Conservation (phyloP, 37 sponge, comb jelly and placozoan species). For the Hormiphora californensis region DNA sequence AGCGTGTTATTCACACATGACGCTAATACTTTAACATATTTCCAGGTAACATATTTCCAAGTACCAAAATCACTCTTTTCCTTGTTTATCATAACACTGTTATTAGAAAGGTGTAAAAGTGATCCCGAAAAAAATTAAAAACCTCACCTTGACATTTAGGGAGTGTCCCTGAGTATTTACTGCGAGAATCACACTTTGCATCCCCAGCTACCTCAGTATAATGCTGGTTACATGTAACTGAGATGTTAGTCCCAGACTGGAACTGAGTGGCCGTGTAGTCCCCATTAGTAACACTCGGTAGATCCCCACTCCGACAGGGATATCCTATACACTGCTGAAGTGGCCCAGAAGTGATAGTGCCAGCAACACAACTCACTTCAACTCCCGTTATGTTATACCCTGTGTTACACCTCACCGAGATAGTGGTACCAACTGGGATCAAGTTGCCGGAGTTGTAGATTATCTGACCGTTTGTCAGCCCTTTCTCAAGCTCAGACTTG, state of each 20-base stretch:
- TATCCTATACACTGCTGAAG: not conserved
- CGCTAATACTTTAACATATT: no score
- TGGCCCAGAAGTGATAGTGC: not conserved
- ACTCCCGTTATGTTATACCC: not conserved
- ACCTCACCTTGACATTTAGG: not conserved
- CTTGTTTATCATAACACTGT: no score
- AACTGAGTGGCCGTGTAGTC: not conserved
- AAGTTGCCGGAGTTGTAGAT: not conserved
- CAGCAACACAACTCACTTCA: not conserved
- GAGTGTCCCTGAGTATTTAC: not conserved
- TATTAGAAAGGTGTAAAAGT: no score
- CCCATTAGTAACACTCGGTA: not conserved
- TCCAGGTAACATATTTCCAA: no score
- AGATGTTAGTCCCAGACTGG: not conserved
- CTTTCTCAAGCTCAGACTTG: not conserved
- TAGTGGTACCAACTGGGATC: not conserved
- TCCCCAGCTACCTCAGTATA: not conserved
- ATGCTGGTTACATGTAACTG: not conserved
- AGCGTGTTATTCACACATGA: no score
- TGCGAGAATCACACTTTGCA: not conserved
- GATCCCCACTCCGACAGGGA: not conserved
- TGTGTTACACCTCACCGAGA: not conserved
- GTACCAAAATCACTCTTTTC: no score
- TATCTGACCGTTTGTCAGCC: not conserved
- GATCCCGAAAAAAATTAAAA: no score